Evolutionary conservation across 1,140 invertebrate species (phyloP).

Genomic region (Tyrophagus putrescentiae): DNA sequence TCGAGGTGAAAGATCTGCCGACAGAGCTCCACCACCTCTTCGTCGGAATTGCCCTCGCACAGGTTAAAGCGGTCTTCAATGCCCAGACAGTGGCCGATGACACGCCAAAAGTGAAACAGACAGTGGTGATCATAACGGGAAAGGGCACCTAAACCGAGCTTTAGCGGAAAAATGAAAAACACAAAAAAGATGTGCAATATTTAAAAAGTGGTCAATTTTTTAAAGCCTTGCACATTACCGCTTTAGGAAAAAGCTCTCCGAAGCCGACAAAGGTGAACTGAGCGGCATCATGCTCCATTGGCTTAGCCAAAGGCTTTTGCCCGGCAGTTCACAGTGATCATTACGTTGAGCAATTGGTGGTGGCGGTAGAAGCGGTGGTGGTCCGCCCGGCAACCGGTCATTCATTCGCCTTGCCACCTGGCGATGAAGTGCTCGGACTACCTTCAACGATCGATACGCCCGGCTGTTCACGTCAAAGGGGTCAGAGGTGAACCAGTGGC

Average conservation of each 20-base stretch:
- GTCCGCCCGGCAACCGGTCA: too few relatives aligned
- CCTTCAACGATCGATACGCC: slow-evolving; percentile 17
- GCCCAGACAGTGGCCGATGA: slow-evolving; percentile 60
- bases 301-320: not conserved
- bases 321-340: slow-evolving; percentile 14
- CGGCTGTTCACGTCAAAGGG: slow-evolving; percentile 13
- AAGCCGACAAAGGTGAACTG: slow-evolving; percentile 31
- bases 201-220: too few relatives aligned
- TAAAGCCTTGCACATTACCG: too few relatives aligned
- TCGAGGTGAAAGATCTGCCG: not conserved
- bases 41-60: slow-evolving; percentile 36
- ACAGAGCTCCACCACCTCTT: slow-evolving; percentile 27
- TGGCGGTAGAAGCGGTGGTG: too few relatives aligned
- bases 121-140: slow-evolving; percentile 49
- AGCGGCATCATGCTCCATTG: slow-evolving; percentile 1
- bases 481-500: slow-evolving; percentile 21
- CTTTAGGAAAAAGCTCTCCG: slow-evolving; percentile 32
- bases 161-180: too few relatives aligned
- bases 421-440: slow-evolving; percentile 18
- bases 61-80: slow-evolving; percentile 59
- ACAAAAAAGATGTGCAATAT: too few relatives aligned
- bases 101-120: slow-evolving; percentile 66
- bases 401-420: slow-evolving; percentile 19
- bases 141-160: not conserved
- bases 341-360: too few relatives aligned